phyloP scores from a whole-genome alignment of 2,797 vertebrate species.

The Lacerta agilis region DNA sequence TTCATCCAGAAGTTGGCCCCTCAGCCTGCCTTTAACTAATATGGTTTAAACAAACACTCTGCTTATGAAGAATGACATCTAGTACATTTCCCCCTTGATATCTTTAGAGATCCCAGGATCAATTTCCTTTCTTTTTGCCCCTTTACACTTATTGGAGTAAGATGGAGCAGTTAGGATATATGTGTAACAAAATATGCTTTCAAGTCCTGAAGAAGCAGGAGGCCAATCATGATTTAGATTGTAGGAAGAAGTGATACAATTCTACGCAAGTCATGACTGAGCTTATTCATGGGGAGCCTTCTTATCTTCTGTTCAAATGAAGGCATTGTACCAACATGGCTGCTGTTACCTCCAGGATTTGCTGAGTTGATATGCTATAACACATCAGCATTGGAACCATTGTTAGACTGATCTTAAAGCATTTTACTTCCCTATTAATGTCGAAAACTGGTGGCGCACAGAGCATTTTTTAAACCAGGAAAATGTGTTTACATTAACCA shows the following conservation, averaged over 20 bases:
- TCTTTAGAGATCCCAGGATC: conserved; percentile 52
- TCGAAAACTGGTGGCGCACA: neutral
- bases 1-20: conserved; percentile 62
- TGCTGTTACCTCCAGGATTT: neutral
- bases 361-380: neutral
- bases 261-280: conserved; percentile 12
- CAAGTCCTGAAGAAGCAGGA: conserved; percentile 23
- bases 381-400: neutral
- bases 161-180: conserved; percentile 25
- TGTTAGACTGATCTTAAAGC: neutral
- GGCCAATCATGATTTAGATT: conserved; percentile 13
- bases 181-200: conserved; percentile 41
- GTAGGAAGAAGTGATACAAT: neutral
- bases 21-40: conserved; percentile 62
- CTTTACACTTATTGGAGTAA: neutral
- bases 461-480: neutral
- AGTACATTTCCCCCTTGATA: conserved; percentile 49
- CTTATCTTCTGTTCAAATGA: conserved; percentile 19
- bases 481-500: neutral
- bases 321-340: neutral
- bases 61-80: conserved; percentile 57
- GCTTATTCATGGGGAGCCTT: neutral
- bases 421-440: conserved; percentile 3
- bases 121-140: conserved; percentile 45
- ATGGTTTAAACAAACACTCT: conserved; percentile 66